phyloP scores from a whole-genome alignment of 2,888 invertebrate genomes.

The Sepioteuthis lessoniana region DNA sequence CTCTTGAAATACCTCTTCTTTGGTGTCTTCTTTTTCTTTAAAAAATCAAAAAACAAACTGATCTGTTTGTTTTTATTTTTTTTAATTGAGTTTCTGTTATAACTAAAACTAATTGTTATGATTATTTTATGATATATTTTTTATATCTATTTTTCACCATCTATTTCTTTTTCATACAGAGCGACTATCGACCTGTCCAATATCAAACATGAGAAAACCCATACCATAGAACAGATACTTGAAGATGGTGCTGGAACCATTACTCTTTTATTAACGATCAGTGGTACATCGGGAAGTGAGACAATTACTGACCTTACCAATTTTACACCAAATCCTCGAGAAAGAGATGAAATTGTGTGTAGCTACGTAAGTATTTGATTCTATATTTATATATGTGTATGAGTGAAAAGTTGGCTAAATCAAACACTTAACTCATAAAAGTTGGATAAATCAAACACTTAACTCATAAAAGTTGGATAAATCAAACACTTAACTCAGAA shows the following conservation, averaged over 20 bases:
- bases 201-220: constrained; percentile 91
- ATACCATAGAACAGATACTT: constrained; percentile 89
- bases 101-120: too few relatives aligned
- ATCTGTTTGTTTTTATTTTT: too few relatives aligned
- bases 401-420: too few relatives aligned
- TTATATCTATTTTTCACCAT: not conserved
- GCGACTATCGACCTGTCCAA: constrained; percentile 88
- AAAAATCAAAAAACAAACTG: too few relatives aligned
- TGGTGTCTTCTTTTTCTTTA: too few relatives aligned
- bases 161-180: constrained; percentile 76
- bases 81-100: too few relatives aligned
- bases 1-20: too few relatives aligned
- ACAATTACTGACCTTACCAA: constrained; percentile 90
- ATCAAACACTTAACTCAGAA: too few relatives aligned
- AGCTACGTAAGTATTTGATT: constrained; percentile 81
- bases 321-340: constrained; percentile 86
- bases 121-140: not conserved
- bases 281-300: constrained; percentile 93
- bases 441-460: too few relatives aligned
- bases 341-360: constrained; percentile 80
- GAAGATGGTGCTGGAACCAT: constrained; percentile 90
- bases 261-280: constrained; percentile 92
- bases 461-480: too few relatives aligned
- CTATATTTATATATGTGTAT: not conserved
- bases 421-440: too few relatives aligned